Evolutionary conservation across 92 coral and sea anemone genomes (phyloP).

Genomic region (Umimayanthus chanpuru): DNA sequence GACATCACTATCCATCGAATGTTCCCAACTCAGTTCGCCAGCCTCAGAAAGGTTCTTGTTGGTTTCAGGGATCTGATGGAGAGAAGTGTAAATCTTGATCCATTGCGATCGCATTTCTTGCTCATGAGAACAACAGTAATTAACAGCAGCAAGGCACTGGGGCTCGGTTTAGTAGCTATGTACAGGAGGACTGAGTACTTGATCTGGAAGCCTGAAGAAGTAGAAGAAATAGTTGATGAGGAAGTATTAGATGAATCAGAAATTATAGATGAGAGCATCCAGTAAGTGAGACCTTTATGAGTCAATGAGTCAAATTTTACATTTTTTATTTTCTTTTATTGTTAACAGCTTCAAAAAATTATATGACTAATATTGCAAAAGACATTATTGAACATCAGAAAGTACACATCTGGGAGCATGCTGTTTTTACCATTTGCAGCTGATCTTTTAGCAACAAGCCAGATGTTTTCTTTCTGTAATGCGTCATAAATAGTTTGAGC

Average conservation of each 20-base stretch:
- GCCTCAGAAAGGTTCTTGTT: constrained; percentile 28
- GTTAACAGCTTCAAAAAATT: too few relatives aligned
- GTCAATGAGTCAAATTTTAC: too few relatives aligned
- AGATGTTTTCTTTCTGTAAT: too few relatives aligned
- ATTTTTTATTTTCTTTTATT: too few relatives aligned
- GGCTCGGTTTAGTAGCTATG: constrained; percentile 81
- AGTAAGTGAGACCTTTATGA: background rate
- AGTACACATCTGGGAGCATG: too few relatives aligned
- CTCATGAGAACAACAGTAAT: constrained; percentile 88
- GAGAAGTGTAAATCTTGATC: constrained; percentile 83
- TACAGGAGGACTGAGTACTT: constrained; percentile 71
- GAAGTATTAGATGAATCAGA: constrained; percentile 41
- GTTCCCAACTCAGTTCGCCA: constrained; percentile 56
- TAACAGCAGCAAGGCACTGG: constrained; percentile 89
- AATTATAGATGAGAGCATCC: background rate
- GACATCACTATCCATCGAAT: constrained; percentile 58
- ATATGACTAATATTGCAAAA: too few relatives aligned
- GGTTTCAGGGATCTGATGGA: constrained; percentile 68
- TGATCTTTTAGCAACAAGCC: too few relatives aligned
- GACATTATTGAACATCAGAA: too few relatives aligned
- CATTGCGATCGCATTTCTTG: constrained; percentile 80
- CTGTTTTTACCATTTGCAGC: too few relatives aligned
- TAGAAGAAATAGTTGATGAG: constrained; percentile 67
- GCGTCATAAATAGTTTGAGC: too few relatives aligned
- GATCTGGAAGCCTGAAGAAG: constrained; percentile 73